Base-by-base conservation (phyloP, 2,113 vertebrate species). In the Brachirus orientalis region DNA sequence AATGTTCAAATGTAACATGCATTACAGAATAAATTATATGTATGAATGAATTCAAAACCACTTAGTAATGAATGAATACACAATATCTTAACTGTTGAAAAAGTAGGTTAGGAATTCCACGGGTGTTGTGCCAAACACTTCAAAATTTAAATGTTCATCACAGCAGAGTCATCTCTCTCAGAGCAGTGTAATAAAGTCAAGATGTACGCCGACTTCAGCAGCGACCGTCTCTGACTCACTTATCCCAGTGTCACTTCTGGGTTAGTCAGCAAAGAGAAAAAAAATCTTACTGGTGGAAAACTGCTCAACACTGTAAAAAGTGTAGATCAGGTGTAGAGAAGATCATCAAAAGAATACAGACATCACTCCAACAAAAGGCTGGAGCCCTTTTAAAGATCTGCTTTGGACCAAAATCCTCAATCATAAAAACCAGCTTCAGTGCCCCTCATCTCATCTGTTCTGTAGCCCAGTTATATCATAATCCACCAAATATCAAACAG, bases 171-270 rank as follows among this genome's bases (percentile, higher is more conserved):
- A 45, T 73, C 72, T 17, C 7, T 55, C 65, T 70, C 50, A 69
- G 62, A 72, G 19, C 48, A n/a, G 1, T 13, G 16, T 69, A 83
- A 76, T 65, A 58, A 48, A 64, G 41, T 77, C 77, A 80, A 80
- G 63, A 72, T 79, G 72, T 44, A 56, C 33, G 60, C 13, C 37
- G 13, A 28, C 54, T 37, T 52, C 9, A 28, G 28, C 38, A 1
- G n/a, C 3, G 16, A 47, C 51, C 7, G 59, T 65, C 28, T 64
- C 40, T 70, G 75, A 64, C 63, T 83, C 65, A 70, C 41, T 56
- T 6, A 63, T 71, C 66, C 52, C 52, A 0, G n/a, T 14, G 57
- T 59, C 51, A 58, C 51, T 22, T 59, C 33, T 48, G 41, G 47
- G 61, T 10, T 11, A 33, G 47, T 67, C 22, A n/a, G 62, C 2